Evolutionary conservation across 2,888 invertebrate genomes (phyloP), one percentile per base, ranked within the genome.

Genomic region (Eretmocerus hayati): DNA sequence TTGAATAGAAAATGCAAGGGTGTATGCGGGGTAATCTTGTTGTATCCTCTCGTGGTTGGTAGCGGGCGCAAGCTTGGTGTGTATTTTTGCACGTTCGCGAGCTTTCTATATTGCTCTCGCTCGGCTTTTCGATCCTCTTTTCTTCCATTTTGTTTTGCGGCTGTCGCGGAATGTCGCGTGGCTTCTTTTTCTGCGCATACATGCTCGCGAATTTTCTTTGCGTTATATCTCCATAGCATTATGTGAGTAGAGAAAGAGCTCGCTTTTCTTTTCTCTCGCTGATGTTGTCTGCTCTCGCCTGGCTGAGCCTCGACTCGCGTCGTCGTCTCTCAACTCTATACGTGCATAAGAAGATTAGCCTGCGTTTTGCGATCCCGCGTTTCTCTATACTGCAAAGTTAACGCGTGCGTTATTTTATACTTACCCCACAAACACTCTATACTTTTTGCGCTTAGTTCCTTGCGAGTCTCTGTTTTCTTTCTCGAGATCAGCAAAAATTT

Each of bases 91-190:
- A 11, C 26, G 8, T 9, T 11, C 26, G 26, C 26, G 8, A 11
- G 26, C 11, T 26, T 26, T 26, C 6, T 26, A 26, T 26, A 26
- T 26, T 11, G 11, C 26, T 11, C 26, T 9, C 26, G 26, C 26
- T 48, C 48, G 26, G 20, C 18, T 19, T 39, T 36, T 42, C 26
- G 39, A 41, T 48, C 46, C 44, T 46, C 46, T 52, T 52, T 53
- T 46, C 48, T 48, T 46, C 50, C 40, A 50, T 44, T 48, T 51
- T 52, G 44, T 55, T 50, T 41, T 50, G 47, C 42, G 44, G 22
- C 8, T 26, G 26, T 51, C 47, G 39, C 44, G 42, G 42, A 51
- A 26, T 26, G 26, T 26, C 26, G 6, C 6, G 8, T 26, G 8
- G 8, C 11, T 26, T 26, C 11, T 11, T 26, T 11, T 26, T 11